Base-by-base conservation (phyloP, 2,797 vertebrate species). In the Vireo griseus region DNA sequence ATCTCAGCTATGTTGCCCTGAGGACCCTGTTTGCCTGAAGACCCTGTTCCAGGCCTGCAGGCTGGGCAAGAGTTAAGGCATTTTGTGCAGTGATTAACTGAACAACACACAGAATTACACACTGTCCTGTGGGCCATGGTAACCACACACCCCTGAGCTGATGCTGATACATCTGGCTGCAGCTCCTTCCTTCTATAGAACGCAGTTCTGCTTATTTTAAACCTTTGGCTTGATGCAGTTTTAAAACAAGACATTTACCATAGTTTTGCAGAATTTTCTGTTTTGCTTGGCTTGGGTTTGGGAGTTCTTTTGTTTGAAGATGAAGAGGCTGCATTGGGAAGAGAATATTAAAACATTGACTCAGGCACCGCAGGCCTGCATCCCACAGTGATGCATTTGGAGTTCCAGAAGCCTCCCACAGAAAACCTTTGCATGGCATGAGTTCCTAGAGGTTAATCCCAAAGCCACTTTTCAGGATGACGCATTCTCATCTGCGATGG, bases 321-420 rank as follows among this genome's bases (percentile, higher is more conserved):
- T 37, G 6, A 76, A 59, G 35, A 16, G 42, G 16, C 6, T 62
- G 7, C 15, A 44, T 3, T 54, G 47, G 31, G 31, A 51, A 59
- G 22, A 51, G 13, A 5, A 9, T 7, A 24, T 11, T 19, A 12
- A 40, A 68, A 15, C 0, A 72, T 10, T 19, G 83, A 24, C 25
- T 45, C 24, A 20, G 18, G 35, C 47, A 35, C 22, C 61, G 17
- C 65, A 73, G 59, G 47, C 18, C 35, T 52, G 16, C 54, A 45
- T 15, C 42, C 61, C 16, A 7, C n/a, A 59, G 5, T 5, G 5
- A 48, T 1, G 6, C 5, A 28, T 7, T 1, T 40, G n/a, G 15
- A 83, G 19, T 6, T 47, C 22, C 3, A 8, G 61, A 16, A 79
- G 31, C 18, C 61, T 29, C 33, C 0, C 0, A 11, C 2, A 76